Percentiles rank a stretch among this genome's conserved stretches.
Evolutionary conservation across 2,888 invertebrate genomes (phyloP).

Genomic region (Minunthozetes semirufus): DNA sequence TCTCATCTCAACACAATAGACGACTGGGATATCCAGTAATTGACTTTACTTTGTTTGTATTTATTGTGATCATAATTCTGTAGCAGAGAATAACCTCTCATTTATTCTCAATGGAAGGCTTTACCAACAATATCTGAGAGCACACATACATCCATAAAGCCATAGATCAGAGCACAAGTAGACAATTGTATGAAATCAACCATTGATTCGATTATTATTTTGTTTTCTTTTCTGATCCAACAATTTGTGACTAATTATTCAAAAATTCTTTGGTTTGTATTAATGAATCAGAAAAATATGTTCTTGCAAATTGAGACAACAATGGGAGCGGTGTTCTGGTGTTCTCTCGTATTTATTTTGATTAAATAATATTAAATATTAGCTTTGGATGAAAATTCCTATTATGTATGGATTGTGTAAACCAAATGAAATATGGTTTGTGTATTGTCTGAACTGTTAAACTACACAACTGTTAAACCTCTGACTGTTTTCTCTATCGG

Average conservation of each 20-base stretch:
- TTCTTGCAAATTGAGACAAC: neutral
- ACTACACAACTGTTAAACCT: neutral
- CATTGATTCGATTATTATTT: no score
- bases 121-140: neutral
- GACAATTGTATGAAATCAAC: no score
- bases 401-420: neutral
- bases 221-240: no score
- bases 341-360: neutral
- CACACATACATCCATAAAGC: neutral
- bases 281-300: neutral
- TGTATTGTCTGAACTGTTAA: neutral
- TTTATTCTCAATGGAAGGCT: neutral
- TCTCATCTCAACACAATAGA: neutral
- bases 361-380: neutral
- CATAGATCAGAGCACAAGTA: no score
- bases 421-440: constrained; percentile 14
- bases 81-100: neutral
- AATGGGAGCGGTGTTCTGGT: neutral
- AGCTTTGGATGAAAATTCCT: neutral
- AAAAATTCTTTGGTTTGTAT: no score
- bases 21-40: neutral
- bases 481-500: neutral
- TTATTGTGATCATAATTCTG: constrained; percentile 4
- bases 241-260: no score
- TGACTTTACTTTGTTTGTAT: constrained; percentile 8